Conservation (phyloP, 1,140 invertebrate genomes). For the Drosophila kikkawai region DNA sequence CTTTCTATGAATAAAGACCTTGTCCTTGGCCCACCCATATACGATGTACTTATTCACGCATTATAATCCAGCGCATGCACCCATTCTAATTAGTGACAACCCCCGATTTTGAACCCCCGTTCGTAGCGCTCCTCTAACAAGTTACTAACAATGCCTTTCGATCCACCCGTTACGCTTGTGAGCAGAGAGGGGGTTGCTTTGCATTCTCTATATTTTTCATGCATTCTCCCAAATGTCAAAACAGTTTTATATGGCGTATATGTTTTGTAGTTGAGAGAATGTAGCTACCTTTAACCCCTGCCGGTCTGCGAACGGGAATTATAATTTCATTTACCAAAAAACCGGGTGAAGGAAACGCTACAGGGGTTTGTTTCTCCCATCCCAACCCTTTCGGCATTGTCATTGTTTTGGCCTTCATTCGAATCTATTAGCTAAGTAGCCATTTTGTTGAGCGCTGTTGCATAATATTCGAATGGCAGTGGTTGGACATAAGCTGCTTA, state of each 20-base stretch:
- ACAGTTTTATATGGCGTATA: slow-evolving; percentile 64
- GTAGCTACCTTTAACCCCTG: slow-evolving; percentile 50
- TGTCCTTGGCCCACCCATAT: slow-evolving; percentile 11
- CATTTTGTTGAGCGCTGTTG: slow-evolving; percentile 76
- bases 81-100: slow-evolving; percentile 79
- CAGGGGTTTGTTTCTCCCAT: slow-evolving; percentile 69
- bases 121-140: slow-evolving; percentile 23
- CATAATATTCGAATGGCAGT: slow-evolving; percentile 52
- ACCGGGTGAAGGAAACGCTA: slow-evolving; percentile 34
- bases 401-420: slow-evolving; percentile 53
- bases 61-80: slow-evolving; percentile 67
- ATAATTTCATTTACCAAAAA: slow-evolving; percentile 78
- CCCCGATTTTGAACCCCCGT: slow-evolving; percentile 27
- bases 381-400: slow-evolving; percentile 54
- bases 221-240: slow-evolving; percentile 80
- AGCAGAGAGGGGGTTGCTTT: slow-evolving; percentile 60
- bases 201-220: slow-evolving; percentile 45
- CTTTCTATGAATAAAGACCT: neutral
- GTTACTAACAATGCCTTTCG: slow-evolving; percentile 27
- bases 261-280: slow-evolving; percentile 19
- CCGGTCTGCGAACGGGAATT: slow-evolving; percentile 46
- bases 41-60: slow-evolving; percentile 43
- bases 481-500: slow-evolving; percentile 74
- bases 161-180: slow-evolving; percentile 65
- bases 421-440: slow-evolving; percentile 80